A percentile compares a stretch with the other conserved stretches of the same genome.
Evolutionary conservation across 1,140 invertebrate species (phyloP).

Genomic region (Caenorhabditis tropicalis): DNA sequence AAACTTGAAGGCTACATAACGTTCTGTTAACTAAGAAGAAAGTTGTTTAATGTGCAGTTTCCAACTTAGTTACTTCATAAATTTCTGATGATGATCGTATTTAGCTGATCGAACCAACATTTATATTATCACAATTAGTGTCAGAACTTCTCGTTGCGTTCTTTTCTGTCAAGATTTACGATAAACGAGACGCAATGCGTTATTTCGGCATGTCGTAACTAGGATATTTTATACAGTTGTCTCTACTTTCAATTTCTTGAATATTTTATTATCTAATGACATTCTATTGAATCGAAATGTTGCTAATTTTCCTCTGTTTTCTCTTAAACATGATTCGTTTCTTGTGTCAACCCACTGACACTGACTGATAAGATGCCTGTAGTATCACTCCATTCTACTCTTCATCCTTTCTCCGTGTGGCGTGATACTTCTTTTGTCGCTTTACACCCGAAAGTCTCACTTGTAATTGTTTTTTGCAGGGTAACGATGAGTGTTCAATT

Average conservation of each 20-base stretch:
- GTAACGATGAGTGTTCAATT: conserved; percentile 55
- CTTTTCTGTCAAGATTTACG: conserved; percentile 14
- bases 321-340: neutral
- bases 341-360: neutral
- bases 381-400: conserved; percentile 39
- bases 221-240: too few relatives aligned
- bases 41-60: too few relatives aligned
- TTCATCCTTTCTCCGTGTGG: neutral
- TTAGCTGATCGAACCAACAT: too few relatives aligned
- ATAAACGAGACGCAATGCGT: neutral
- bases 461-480: neutral
- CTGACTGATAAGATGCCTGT: conserved; percentile 2
- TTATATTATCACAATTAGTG: too few relatives aligned
- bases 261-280: too few relatives aligned
- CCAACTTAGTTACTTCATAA: too few relatives aligned
- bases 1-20: too few relatives aligned
- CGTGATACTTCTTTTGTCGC: neutral
- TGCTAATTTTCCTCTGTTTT: neutral
- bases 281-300: too few relatives aligned
- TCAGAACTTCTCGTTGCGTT: too few relatives aligned
- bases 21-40: too few relatives aligned
- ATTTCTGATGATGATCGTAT: too few relatives aligned
- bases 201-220: neutral
- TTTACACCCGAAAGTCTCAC: neutral
- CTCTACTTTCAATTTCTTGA: too few relatives aligned